Evolutionary conservation across 2,888 invertebrate genomes (phyloP).

Genomic region (Hylaea fasciaria): DNA sequence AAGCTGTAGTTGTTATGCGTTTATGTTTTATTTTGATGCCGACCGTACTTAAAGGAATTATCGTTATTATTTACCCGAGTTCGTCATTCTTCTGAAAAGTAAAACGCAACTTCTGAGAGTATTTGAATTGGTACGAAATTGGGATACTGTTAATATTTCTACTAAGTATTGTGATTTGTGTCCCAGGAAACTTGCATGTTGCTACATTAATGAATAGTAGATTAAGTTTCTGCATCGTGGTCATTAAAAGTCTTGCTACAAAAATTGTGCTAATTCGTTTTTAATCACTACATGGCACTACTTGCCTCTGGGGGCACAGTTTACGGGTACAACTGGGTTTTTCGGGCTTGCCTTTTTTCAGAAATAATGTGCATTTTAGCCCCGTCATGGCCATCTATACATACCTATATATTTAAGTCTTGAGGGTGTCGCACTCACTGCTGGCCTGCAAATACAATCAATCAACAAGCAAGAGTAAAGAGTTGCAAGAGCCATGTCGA

Average conservation of each 20-base stretch:
- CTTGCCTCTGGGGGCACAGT: conserved; percentile 1
- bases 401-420: no score
- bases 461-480: background rate
- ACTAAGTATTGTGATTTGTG: conserved; percentile 10
- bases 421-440: no score
- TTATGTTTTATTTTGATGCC: no score
- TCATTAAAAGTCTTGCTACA: conserved; percentile 25
- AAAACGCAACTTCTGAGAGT: background rate
- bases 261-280: conserved; percentile 34
- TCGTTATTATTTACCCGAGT: no score
- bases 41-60: no score
- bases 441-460: background rate
- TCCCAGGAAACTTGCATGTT: conserved; percentile 18
- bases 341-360: background rate
- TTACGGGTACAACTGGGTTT: background rate
- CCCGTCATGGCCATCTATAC: no score
- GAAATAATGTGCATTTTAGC: background rate
- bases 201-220: conserved; percentile 28
- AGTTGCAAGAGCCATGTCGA: conserved; percentile 18
- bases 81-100: no score
- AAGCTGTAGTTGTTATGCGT: no score
- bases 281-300: conserved; percentile 27
- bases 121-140: background rate
- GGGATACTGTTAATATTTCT: background rate
- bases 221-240: conserved; percentile 28